phyloP scores from a whole-genome alignment of 2,888 invertebrate species.

The Hydroisotoma schaefferi region DNA sequence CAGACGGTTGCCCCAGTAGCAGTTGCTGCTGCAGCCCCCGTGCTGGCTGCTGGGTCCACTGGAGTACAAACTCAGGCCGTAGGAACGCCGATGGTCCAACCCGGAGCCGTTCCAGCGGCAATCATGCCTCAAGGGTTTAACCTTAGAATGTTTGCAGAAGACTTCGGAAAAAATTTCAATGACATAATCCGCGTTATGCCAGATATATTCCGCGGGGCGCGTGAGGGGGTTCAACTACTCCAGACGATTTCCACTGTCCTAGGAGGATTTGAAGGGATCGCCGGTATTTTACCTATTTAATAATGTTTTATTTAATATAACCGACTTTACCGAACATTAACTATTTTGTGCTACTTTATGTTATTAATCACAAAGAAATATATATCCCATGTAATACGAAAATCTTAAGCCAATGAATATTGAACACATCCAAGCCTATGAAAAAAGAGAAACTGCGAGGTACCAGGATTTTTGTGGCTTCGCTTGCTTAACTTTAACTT shows the following conservation, averaged over 20 bases:
- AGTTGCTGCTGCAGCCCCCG: background rate
- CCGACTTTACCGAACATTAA: too few species aligned
- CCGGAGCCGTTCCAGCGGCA: background rate
- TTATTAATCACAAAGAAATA: too few species aligned
- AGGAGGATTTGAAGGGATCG: constrained; percentile 32
- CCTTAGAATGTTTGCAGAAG: background rate
- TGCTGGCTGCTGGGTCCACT: background rate
- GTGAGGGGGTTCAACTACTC: constrained; percentile 42
- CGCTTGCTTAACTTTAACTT: too few species aligned
- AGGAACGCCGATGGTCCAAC: background rate
- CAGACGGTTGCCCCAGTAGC: background rate
- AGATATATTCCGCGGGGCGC: constrained; percentile 46
- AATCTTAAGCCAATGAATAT: too few species aligned
- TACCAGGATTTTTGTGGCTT: too few species aligned
- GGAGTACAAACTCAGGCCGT: background rate
- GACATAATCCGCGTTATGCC: constrained; percentile 47
- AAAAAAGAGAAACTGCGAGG: too few species aligned
- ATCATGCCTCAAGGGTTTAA: constrained; percentile 9
- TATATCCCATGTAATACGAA: too few species aligned
- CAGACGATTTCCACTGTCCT: constrained; percentile 33
- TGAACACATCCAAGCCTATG: too few species aligned
- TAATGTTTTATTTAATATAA: too few species aligned
- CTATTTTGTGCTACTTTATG: too few species aligned
- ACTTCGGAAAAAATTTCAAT: constrained; percentile 22
- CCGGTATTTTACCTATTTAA: too few species aligned